Evolutionary conservation across 2,888 invertebrate species (phyloP).

Genomic region (Capitulum mitella): DNA sequence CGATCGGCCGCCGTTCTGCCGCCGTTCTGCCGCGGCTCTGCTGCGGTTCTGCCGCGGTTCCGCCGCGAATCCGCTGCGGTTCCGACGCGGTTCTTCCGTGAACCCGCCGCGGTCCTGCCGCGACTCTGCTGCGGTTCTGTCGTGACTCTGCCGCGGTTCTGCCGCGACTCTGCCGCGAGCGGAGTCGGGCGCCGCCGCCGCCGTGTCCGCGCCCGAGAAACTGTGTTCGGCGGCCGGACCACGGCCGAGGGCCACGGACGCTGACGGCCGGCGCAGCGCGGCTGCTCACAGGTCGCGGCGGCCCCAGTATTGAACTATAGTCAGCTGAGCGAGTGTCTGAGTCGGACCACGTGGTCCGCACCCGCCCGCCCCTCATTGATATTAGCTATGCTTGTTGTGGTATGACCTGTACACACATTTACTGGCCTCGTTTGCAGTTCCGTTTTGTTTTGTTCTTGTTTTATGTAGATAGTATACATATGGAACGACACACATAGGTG

Average conservation of each 20-base stretch:
- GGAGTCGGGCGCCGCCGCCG: not conserved
- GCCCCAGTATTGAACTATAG: conserved; percentile 10
- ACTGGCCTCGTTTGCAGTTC: conserved; percentile 3
- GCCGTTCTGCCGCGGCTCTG: not conserved
- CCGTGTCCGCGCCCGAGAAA: too few relatives aligned
- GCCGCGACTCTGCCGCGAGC: not conserved
- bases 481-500: not conserved
- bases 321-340: not conserved
- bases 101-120: too few relatives aligned
- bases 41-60: too few relatives aligned
- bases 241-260: too few relatives aligned
- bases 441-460: conserved; percentile 22
- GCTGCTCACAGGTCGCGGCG: too few relatives aligned
- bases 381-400: conserved; percentile 22
- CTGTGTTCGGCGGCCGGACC: too few relatives aligned
- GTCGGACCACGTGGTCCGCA: not conserved
- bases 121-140: too few relatives aligned
- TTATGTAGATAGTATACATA: conserved; percentile 15
- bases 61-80: too few relatives aligned
- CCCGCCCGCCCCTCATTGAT: not conserved
- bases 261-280: too few relatives aligned
- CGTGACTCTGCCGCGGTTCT: not conserved
- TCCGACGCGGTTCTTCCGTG: too few relatives aligned
- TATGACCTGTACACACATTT: not conserved
- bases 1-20: too few relatives aligned